Percentiles rank a stretch among this genome's conserved stretches.
phyloP scores from a whole-genome alignment of 2,797 vertebrate species.

The Helicolenus hilgendorfi region DNA sequence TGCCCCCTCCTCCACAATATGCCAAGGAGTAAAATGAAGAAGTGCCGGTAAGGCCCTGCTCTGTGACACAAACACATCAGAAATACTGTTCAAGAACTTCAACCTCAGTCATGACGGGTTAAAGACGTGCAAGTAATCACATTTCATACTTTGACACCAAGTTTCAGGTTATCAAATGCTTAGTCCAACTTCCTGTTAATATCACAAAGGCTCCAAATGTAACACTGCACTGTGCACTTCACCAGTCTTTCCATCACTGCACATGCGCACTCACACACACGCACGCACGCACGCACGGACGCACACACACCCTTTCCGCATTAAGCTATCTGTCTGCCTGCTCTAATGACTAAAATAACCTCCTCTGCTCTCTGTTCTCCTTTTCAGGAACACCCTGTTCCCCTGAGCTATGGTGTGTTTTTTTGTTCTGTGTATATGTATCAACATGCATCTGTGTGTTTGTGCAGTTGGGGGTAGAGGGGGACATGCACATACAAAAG shows the following conservation, averaged over 20 bases:
- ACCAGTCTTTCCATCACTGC: conserved; percentile 27
- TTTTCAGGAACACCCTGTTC: conserved; percentile 89
- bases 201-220: background rate
- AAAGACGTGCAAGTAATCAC: background rate
- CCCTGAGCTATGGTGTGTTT: conserved; percentile 42
- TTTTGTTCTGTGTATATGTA: conserved; percentile 16
- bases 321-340: conserved; percentile 73
- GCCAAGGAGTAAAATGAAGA: too few species aligned
- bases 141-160: background rate
- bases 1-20: fast-evolving
- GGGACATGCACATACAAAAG: background rate
- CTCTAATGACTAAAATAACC: conserved; percentile 86
- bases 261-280: conserved; percentile 2
- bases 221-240: background rate
- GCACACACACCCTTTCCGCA: conserved; percentile 56
- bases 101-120: background rate
- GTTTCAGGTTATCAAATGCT: background rate
- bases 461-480: background rate
- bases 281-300: background rate
- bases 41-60: background rate
- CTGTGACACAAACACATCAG: background rate
- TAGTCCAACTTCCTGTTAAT: background rate
- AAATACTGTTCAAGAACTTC: background rate
- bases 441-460: background rate
- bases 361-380: conserved; percentile 88